A percentile compares a stretch with the other conserved stretches of the same genome.
Evolutionary conservation across 2,113 vertebrate species (phyloP).

Genomic region (Oreochromis spilurus): DNA sequence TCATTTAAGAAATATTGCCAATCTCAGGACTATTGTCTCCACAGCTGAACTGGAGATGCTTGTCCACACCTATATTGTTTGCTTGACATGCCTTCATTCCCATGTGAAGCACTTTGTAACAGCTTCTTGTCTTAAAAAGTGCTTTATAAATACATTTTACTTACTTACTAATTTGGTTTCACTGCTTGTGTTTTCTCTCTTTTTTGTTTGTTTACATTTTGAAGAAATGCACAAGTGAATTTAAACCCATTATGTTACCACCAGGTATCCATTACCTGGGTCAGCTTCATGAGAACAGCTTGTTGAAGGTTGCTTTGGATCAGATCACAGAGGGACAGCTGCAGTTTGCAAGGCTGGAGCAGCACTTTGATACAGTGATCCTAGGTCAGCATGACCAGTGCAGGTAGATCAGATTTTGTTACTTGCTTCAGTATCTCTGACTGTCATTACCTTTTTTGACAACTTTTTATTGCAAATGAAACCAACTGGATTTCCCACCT

Average conservation of each 20-base stretch:
- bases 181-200: background rate
- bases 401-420: conserved; percentile 6
- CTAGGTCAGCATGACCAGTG: conserved; percentile 47
- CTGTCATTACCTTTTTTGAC: background rate
- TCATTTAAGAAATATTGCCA: too few relatives aligned
- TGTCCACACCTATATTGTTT: too few relatives aligned
- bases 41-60: too few relatives aligned
- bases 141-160: too few relatives aligned
- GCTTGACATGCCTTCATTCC: too few relatives aligned
- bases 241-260: background rate
- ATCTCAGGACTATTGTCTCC: too few relatives aligned
- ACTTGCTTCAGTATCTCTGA: background rate
- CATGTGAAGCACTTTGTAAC: too few relatives aligned
- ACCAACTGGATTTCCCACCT: background rate
- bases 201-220: background rate
- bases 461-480: background rate
- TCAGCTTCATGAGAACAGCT: conserved; percentile 77
- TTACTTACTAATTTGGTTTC: background rate
- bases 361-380: conserved; percentile 77
- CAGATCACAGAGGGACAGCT: conserved; percentile 82
- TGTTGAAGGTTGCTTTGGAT: conserved; percentile 75
- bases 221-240: background rate
- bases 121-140: too few relatives aligned
- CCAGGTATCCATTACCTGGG: conserved; percentile 82
- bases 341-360: conserved; percentile 71